Evolutionary conservation across 2,113 vertebrate species (phyloP).

Genomic region (Cyanistes caeruleus): DNA sequence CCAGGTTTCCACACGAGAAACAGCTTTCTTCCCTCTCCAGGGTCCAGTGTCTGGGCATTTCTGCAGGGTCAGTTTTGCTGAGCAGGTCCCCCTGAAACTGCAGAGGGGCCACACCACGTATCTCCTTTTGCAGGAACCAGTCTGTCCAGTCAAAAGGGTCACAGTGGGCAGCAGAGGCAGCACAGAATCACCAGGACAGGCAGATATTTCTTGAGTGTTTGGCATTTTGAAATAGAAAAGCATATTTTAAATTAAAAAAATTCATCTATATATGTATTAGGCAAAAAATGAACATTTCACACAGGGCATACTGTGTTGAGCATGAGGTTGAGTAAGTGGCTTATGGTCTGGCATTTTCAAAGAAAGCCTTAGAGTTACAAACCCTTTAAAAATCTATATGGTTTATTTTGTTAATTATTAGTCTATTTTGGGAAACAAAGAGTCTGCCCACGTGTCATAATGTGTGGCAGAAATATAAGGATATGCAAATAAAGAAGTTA

Average conservation of each 20-base stretch:
- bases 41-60: background rate
- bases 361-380: background rate
- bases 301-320: background rate
- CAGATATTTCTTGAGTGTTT: background rate
- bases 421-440: background rate
- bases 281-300: background rate
- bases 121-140: background rate
- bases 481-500: conserved; percentile 38
- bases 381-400: background rate
- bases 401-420: background rate
- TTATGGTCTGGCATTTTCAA: background rate
- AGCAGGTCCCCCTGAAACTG: background rate
- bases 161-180: background rate
- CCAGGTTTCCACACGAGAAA: background rate
- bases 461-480: background rate
- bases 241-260: background rate
- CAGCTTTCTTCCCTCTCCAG: background rate
- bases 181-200: background rate
- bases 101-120: accelerated
- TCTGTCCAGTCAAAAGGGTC: background rate
- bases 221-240: background rate
- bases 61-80: background rate
- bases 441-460: background rate
- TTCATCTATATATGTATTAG: background rate
- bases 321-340: background rate